Percentiles rank a stretch among this genome's conserved stretches.
These are phyloP conservation scores for Cheilosia vernalis DNA, from an alignment of 2,888 invertebrate species.

Conservation along the genomic window DNA sequence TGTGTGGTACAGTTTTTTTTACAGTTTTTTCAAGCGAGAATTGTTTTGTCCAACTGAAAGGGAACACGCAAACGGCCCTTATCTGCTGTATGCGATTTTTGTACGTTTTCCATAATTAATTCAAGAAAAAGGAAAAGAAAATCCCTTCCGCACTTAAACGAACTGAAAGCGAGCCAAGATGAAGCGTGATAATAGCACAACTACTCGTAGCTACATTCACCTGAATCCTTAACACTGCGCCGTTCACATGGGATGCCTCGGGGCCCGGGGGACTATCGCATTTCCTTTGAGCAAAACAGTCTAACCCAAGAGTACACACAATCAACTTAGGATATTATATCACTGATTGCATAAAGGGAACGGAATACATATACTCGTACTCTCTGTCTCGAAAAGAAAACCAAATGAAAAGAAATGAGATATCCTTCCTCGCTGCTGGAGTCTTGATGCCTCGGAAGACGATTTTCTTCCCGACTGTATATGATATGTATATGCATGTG, in stretches of 20 bases:
- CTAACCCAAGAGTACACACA: conserved; percentile 74
- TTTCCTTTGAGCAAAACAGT: conserved; percentile 73
- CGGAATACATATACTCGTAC: conserved; percentile 48
- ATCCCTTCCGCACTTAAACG: conserved; percentile 44
- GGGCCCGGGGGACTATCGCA: conserved; percentile 51
- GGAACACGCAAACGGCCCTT: background rate
- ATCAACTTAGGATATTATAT: conserved; percentile 75
- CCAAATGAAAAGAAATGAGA: conserved; percentile 72
- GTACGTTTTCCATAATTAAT: conserved; percentile 62
- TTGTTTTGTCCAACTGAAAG: conserved; percentile 8
- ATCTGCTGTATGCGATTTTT: conserved; percentile 31
- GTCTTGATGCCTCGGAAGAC: conserved; percentile 45
- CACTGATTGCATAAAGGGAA: conserved; percentile 75
- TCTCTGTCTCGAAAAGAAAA: conserved; percentile 36
- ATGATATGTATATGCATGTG: conserved; percentile 53
- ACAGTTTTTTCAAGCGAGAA: conserved; percentile 7
- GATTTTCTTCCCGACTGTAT: conserved; percentile 53
- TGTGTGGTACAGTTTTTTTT: conserved; percentile 1
- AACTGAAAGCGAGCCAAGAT: conserved; percentile 49
- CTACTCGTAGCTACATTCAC: conserved; percentile 42
- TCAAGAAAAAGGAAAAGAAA: conserved; percentile 35
- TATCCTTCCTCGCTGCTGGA: conserved; percentile 40
- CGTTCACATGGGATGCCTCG: conserved; percentile 41
- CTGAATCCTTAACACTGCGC: conserved; percentile 47
- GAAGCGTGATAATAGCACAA: conserved; percentile 59